A percentile compares a stretch with the other conserved stretches of the same genome.
These are phyloP conservation scores for Syngnathoides biaculeatus DNA, from an alignment of 2,113 vertebrate genomes.

Conservation along the genomic window DNA sequence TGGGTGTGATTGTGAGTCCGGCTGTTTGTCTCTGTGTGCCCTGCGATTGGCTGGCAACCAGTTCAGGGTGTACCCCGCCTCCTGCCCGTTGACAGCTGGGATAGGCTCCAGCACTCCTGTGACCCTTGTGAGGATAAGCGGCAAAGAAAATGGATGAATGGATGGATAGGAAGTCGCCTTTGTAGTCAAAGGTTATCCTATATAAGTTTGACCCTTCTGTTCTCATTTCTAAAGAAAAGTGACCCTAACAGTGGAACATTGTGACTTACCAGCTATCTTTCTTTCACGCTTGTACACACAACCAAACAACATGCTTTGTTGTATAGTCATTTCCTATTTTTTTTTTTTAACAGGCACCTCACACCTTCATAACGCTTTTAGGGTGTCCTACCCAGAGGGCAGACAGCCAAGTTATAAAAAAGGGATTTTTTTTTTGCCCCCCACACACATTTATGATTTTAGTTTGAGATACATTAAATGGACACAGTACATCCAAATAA, in stretches of 20 bases:
- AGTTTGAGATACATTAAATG: too few species aligned
- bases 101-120: too few species aligned
- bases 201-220: background rate
- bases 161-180: background rate
- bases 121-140: too few species aligned
- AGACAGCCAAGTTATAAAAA: background rate
- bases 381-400: constrained; percentile 10
- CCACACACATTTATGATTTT: background rate
- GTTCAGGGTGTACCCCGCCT: too few species aligned
- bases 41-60: too few species aligned
- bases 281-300: background rate
- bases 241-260: background rate
- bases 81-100: too few species aligned
- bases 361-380: constrained; percentile 27
- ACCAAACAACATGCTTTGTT: too few species aligned
- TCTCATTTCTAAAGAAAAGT: constrained; percentile 1
- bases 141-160: too few species aligned
- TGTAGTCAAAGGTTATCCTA: background rate
- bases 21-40: too few species aligned
- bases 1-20: too few species aligned
- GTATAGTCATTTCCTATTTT: constrained; percentile 1
- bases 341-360: constrained; percentile 18
- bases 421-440: too few species aligned
- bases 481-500: too few species aligned
- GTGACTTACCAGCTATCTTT: background rate